phyloP scores from a whole-genome alignment of 2,888 invertebrate species.

The Sceliomorpha sp. region DNA sequence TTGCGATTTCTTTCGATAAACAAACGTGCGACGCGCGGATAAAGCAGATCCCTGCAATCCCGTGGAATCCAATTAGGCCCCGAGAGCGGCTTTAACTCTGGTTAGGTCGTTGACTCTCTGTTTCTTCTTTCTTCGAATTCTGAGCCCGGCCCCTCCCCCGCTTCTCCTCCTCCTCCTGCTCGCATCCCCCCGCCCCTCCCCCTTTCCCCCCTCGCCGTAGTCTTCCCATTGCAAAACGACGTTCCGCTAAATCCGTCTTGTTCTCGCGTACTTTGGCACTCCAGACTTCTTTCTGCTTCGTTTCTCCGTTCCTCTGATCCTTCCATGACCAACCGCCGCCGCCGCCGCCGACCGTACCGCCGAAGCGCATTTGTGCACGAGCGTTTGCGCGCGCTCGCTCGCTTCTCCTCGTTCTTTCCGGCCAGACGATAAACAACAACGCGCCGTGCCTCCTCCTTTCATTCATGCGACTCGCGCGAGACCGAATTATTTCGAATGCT shows the following conservation, averaged over 20 bases:
- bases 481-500: constrained; percentile 65
- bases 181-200: constrained; percentile 57
- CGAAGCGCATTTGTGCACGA: constrained; percentile 56
- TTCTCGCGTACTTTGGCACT: constrained; percentile 17
- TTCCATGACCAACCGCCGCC: constrained; percentile 2
- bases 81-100: constrained; percentile 42
- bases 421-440: constrained; percentile 75
- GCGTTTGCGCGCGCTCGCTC: constrained; percentile 61
- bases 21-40: no score
- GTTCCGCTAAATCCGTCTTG: constrained; percentile 13
- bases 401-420: constrained; percentile 60
- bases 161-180: constrained; percentile 59
- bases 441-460: constrained; percentile 52
- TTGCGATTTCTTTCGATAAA: no score
- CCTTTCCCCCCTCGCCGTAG: constrained; percentile 60
- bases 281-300: constrained; percentile 7
- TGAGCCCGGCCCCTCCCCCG: constrained; percentile 62
- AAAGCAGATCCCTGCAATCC: no score
- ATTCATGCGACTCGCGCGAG: constrained; percentile 66
- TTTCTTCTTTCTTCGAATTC: constrained; percentile 77
- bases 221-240: constrained; percentile 38
- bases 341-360: constrained; percentile 8
- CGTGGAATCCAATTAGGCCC: no score
- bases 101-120: constrained; percentile 76
- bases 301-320: constrained; percentile 10